Conservation (phyloP, 2,113 vertebrate species). For the Lipotes vexillifer region DNA sequence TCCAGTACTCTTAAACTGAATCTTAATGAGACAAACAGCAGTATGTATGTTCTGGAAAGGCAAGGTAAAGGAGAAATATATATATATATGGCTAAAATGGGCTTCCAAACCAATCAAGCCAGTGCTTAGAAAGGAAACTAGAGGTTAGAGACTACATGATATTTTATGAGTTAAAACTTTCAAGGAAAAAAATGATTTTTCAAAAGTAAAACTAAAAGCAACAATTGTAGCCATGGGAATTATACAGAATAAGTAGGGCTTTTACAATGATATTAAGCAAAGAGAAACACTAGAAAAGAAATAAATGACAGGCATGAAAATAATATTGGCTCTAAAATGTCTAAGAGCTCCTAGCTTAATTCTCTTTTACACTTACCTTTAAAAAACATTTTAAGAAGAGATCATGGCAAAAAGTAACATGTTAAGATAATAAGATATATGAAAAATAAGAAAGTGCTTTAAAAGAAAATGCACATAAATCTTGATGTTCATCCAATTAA, state of each 20-base stretch:
- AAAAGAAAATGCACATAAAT: neutral
- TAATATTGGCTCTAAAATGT: neutral
- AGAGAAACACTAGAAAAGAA: neutral
- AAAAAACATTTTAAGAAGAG: neutral
- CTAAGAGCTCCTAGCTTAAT: neutral
- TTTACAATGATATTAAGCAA: neutral
- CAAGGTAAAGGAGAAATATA: neutral
- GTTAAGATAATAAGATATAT: neutral
- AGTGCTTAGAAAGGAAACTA: neutral
- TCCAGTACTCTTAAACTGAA: neutral
- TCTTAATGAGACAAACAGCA: neutral
- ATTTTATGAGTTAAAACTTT: neutral
- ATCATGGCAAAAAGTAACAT: neutral
- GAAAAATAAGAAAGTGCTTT: neutral
- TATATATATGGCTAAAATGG: neutral
- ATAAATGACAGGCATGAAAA: neutral
- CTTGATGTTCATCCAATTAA: neutral
- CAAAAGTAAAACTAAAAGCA: neutral
- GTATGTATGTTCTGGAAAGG: neutral
- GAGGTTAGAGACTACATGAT: neutral
- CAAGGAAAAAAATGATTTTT: neutral
- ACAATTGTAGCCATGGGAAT: neutral
- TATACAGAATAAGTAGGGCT: neutral
- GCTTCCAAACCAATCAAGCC: neutral
- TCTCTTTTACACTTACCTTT: neutral